A percentile compares a stretch with the other conserved stretches of the same genome.
phyloP scores from a whole-genome alignment of 2,888 invertebrate genomes.

The Chloroclysta siterata region DNA sequence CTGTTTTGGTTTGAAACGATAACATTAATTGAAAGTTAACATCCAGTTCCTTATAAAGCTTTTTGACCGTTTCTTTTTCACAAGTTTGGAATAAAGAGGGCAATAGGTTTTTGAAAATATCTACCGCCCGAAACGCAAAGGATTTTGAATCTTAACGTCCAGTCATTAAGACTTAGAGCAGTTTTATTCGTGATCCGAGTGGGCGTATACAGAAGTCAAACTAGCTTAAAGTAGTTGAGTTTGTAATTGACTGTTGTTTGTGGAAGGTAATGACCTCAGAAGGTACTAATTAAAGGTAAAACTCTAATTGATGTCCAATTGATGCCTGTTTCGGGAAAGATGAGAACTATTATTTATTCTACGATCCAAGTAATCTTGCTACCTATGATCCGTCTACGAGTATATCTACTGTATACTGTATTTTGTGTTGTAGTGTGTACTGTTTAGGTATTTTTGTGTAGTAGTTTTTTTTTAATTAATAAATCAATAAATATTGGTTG shows the following conservation, averaged over 20 bases:
- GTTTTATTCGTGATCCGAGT: slow-evolving; percentile 7
- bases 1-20: too few species aligned
- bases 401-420: too few species aligned
- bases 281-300: slow-evolving; percentile 17
- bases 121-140: background rate
- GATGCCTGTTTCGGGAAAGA: background rate
- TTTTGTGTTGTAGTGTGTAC: too few species aligned
- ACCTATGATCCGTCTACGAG: too few species aligned
- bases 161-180: background rate
- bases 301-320: slow-evolving; percentile 15
- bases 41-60: background rate
- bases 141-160: background rate
- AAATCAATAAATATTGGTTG: too few species aligned
- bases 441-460: too few species aligned
- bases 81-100: slow-evolving; percentile 2
- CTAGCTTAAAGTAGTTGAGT: slow-evolving; percentile 16
- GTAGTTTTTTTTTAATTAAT: too few species aligned
- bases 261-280: slow-evolving; percentile 16
- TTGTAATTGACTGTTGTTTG: slow-evolving; percentile 27
- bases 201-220: slow-evolving; percentile 22
- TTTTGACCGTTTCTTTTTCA: background rate
- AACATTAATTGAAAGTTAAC: too few species aligned
- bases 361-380: too few species aligned
- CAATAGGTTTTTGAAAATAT: slow-evolving; percentile 1
- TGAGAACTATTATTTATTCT: too few species aligned